Percentiles rank a stretch among this genome's conserved stretches.
phyloP scores from a whole-genome alignment of 1,140 invertebrate species.

The Pararge aegeria region DNA sequence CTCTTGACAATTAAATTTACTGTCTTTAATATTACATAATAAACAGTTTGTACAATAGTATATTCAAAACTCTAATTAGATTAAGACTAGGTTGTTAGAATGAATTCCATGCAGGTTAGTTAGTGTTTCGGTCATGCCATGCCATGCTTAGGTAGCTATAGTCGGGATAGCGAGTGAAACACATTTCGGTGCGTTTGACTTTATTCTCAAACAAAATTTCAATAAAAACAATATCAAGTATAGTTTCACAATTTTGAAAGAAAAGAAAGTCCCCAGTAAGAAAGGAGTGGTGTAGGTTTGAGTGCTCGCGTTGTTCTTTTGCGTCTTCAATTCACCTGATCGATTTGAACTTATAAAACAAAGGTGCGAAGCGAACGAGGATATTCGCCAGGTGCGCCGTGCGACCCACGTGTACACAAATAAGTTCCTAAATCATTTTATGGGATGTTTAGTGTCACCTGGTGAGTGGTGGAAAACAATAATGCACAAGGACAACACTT shows the following conservation, averaged over 20 bases:
- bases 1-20: background rate
- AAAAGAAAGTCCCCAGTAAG: slow-evolving; percentile 49
- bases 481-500: slow-evolving; percentile 71
- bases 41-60: background rate
- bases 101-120: slow-evolving; percentile 60
- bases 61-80: background rate
- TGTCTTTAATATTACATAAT: background rate
- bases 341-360: slow-evolving; percentile 35
- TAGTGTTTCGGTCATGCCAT: slow-evolving; percentile 61
- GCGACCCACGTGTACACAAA: slow-evolving; percentile 40
- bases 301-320: slow-evolving; percentile 48
- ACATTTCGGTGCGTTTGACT: slow-evolving; percentile 74
- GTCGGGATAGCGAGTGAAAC: slow-evolving; percentile 71
- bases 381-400: slow-evolving; percentile 48
- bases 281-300: slow-evolving; percentile 51
- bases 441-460: slow-evolving; percentile 48
- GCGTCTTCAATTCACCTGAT: slow-evolving; percentile 27
- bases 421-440: slow-evolving; percentile 37
- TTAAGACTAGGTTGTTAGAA: slow-evolving; percentile 23
- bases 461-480: slow-evolving; percentile 68
- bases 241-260: slow-evolving; percentile 58
- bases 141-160: slow-evolving; percentile 62
- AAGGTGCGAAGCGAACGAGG: slow-evolving; percentile 46
- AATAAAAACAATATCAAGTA: slow-evolving; percentile 59
- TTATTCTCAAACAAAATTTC: slow-evolving; percentile 68